These are phyloP conservation scores for Calvadosia cruxmelitensis DNA, from an alignment of 30 jellyfish, hydroid and myxozoan genomes.

Conservation along the genomic window DNA sequence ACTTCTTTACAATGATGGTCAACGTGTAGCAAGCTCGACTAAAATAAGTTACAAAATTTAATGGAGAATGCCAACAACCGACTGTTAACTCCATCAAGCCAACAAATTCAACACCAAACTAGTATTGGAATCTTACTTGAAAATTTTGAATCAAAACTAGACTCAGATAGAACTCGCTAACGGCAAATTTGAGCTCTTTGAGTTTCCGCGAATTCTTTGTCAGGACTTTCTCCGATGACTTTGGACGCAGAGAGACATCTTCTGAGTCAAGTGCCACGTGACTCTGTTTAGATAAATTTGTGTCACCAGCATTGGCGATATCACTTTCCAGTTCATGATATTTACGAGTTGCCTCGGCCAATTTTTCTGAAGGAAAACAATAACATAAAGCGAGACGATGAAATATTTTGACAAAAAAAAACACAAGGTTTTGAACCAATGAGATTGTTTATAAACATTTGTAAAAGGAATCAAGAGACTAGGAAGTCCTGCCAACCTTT, in stretches of 20 bases:
- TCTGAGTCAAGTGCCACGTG: not conserved
- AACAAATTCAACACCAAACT: not conserved
- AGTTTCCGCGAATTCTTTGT: slow-evolving; percentile 34
- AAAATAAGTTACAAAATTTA: too few relatives aligned
- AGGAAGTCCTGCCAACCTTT: too few relatives aligned
- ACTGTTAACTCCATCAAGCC: too few relatives aligned
- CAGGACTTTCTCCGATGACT: not conserved
- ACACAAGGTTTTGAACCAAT: too few relatives aligned
- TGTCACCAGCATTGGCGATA: slow-evolving; percentile 25
- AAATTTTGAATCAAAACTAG: slow-evolving; percentile 68
- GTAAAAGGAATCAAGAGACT: too few relatives aligned
- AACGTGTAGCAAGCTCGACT: too few relatives aligned
- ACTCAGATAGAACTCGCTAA: slow-evolving; percentile 78
- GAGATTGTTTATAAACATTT: too few relatives aligned
- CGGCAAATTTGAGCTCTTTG: slow-evolving; percentile 73
- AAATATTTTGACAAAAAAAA: too few relatives aligned
- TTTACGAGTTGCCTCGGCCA: slow-evolving; percentile 86
- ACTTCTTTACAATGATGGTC: too few relatives aligned
- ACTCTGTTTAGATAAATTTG: not conserved
- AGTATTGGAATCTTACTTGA: slow-evolving; percentile 23
- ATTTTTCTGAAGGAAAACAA: slow-evolving; percentile 41
- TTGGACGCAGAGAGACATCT: slow-evolving; percentile 6
- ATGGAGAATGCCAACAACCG: too few relatives aligned
- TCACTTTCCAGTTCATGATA: slow-evolving; percentile 57
- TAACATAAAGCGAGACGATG: not conserved